Evolutionary conservation across 2,888 invertebrate genomes (phyloP).

Genomic region (Agrenia bidenticulata): DNA sequence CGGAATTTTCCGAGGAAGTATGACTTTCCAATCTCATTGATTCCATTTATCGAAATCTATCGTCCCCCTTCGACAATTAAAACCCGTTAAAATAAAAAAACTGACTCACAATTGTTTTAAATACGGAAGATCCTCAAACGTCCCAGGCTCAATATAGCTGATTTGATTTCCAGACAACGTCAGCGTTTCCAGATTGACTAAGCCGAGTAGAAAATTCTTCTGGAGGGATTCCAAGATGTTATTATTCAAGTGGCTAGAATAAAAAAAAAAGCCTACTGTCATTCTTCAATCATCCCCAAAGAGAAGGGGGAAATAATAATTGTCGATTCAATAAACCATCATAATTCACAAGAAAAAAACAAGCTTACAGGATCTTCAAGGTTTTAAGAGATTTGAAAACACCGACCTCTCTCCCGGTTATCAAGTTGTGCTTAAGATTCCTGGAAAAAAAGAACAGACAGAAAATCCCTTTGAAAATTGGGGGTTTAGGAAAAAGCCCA

Average conservation of each 20-base stretch:
- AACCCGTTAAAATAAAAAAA: neutral
- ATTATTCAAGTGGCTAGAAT: conserved; percentile 18
- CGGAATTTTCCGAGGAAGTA: too few species aligned
- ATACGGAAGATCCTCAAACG: conserved; percentile 13
- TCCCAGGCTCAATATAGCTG: conserved; percentile 11
- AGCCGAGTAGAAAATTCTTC: neutral
- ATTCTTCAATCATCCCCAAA: neutral
- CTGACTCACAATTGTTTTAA: conserved; percentile 22
- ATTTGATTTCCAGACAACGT: conserved; percentile 15
- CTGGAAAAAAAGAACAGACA: conserved; percentile 9
- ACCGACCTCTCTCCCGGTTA: conserved; percentile 14
- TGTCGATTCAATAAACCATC: too few species aligned
- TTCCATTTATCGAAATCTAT: too few species aligned
- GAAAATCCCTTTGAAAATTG: neutral
- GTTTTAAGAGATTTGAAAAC: conserved; percentile 13
- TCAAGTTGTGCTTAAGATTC: conserved; percentile 17
- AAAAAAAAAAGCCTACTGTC: neutral
- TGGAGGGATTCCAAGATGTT: conserved; percentile 16
- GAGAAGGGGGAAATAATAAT: too few species aligned
- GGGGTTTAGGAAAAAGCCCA: too few species aligned
- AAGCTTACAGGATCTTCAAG: conserved; percentile 19
- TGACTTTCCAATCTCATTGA: too few species aligned
- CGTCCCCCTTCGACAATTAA: too few species aligned
- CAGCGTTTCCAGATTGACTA: conserved; percentile 15
- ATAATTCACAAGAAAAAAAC: too few species aligned